phyloP scores from a whole-genome alignment of 2,797 vertebrate species.

The Eulemur rubriventer region DNA sequence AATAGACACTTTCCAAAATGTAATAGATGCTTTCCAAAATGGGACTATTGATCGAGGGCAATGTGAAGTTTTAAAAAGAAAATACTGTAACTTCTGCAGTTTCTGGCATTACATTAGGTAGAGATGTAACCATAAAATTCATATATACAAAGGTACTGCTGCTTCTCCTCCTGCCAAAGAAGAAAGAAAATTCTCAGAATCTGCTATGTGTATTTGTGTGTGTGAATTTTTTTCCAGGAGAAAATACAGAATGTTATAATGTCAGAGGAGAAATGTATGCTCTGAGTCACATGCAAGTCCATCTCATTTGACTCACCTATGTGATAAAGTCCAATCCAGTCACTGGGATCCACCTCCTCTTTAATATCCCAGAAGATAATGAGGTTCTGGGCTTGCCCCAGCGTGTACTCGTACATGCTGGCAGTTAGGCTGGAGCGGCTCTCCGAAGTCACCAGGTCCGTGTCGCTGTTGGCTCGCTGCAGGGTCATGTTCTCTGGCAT shows the following conservation, averaged over 20 bases:
- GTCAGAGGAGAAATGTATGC: neutral
- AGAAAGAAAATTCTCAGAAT: neutral
- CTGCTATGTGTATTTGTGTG: neutral
- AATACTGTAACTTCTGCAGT: neutral
- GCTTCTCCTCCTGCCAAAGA: neutral
- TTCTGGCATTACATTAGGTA: neutral
- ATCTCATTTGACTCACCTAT: slow-evolving; percentile 90
- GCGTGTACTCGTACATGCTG: slow-evolving; percentile 94
- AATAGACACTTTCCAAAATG: neutral
- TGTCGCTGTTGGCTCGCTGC: slow-evolving; percentile 96
- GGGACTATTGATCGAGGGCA: neutral
- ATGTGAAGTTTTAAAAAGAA: neutral
- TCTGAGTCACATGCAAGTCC: neutral
- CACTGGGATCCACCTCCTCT: slow-evolving; percentile 98
- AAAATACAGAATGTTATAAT: neutral
- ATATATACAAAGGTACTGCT: neutral
- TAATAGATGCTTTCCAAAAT: neutral
- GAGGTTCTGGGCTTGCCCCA: slow-evolving; percentile 95
- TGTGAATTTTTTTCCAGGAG: neutral
- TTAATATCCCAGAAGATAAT: slow-evolving; percentile 99
- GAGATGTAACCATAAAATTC: neutral
- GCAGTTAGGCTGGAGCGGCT: slow-evolving; percentile 96
- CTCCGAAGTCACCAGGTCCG: slow-evolving; percentile 95
- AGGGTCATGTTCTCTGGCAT: slow-evolving; percentile 89
- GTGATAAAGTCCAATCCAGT: slow-evolving; percentile 99